These are phyloP conservation scores for Eubasilissa splendida DNA, from an alignment of 2,888 invertebrate species.

Conservation along the genomic window DNA sequence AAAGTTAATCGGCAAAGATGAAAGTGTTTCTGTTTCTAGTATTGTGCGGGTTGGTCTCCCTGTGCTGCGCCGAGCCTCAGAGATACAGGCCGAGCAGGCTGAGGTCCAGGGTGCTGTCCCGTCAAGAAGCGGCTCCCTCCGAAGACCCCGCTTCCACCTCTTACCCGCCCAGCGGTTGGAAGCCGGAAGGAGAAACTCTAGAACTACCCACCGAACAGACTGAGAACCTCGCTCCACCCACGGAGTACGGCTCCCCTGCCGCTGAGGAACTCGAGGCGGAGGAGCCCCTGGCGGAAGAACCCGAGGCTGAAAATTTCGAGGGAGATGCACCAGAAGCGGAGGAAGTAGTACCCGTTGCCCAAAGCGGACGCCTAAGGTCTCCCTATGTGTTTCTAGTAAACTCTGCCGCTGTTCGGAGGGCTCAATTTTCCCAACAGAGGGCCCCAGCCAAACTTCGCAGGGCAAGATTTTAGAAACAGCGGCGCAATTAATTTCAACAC, in stretches of 20 bases:
- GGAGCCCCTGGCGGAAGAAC: conserved; percentile 30
- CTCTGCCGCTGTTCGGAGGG: conserved; percentile 10
- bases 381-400: conserved; percentile 29
- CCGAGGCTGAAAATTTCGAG: not conserved
- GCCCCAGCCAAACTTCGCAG: conserved; percentile 36
- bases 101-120: conserved; percentile 5
- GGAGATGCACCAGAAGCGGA: conserved; percentile 22
- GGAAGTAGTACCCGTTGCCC: not conserved
- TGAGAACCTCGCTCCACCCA: conserved; percentile 62
- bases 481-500: too few species aligned
- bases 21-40: conserved; percentile 36
- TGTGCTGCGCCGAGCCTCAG: conserved; percentile 42
- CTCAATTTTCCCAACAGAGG: conserved; percentile 20
- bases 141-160: conserved; percentile 22
- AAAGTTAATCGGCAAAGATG: conserved; percentile 33
- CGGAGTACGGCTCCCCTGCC: conserved; percentile 44
- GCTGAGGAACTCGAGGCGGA: conserved; percentile 6
- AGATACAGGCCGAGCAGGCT: conserved; percentile 41
- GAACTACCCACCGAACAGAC: conserved; percentile 63
- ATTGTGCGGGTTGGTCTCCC: conserved; percentile 29
- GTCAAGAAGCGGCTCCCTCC: conserved; percentile 9
- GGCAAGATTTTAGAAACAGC: conserved; percentile 13
- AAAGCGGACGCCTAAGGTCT: conserved; percentile 42
- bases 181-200: conserved; percentile 66
- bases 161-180: conserved; percentile 68